Base-by-base conservation (phyloP, 2,888 invertebrate genomes). In the Troides aeacus region DNA sequence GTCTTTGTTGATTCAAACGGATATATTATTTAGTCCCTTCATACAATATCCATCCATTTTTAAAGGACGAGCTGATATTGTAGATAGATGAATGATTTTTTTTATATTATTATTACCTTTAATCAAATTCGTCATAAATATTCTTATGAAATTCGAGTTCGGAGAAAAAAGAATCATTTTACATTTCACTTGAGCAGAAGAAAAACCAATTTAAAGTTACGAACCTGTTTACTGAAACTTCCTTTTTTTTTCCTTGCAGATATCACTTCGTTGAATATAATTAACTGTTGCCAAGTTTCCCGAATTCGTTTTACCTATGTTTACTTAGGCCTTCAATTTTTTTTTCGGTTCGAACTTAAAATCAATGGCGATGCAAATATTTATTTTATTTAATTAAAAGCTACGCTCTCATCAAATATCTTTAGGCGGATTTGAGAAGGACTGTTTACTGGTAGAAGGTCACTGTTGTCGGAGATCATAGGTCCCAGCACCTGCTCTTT, bases 201-300 rank as follows among this genome's bases (percentile, higher is more conserved):
- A 80, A 82, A 83, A 85, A 80, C 81, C 82, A 84, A 84, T 84
- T 84, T 84, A 83, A 84, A 85, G 81, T 84, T 84, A 80, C 78
- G 79, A 77, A 79, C 77, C 79, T 85, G 84, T 84, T 85, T 85
- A 84, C 63, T 72, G 72, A 83, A 84, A 84, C 6, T 21, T 53
- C 24, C 80, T 30, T 30, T 83, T 81, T 76, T 83, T 80, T 83
- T 82, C 81, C 80, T 78, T 74, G 76, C 77, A 81, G 79, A 82
- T 84, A 84, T 85, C 83, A 82, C 79, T 82, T 81, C 78, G 76
- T 72, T 74, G 78, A 83, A 81, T 81, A 84, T 83, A 84, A 84
- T 85, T 82, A 84, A 82, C 79, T 77, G 78, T 76, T 77, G 73
- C 77, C 73, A 75, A 80, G 76, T 78, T 78, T 73, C 39, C 72